A percentile compares a stretch with the other conserved stretches of the same genome.
Evolutionary conservation across 2,888 invertebrate species (phyloP).

Genomic region (Monoplex corrugatus): DNA sequence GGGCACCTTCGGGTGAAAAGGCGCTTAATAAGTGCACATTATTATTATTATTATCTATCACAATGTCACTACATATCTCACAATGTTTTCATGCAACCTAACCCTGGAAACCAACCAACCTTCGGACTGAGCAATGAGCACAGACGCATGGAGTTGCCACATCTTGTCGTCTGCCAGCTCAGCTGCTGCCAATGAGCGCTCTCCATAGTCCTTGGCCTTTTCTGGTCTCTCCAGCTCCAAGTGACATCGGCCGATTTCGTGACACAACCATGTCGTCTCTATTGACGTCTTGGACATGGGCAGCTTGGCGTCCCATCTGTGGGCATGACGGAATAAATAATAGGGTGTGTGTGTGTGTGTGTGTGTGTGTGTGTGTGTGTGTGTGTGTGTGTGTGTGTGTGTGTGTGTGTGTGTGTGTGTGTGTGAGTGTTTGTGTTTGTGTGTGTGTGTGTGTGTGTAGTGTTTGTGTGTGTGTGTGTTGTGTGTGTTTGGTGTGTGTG

Average conservation of each 20-base stretch:
- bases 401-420: conserved; percentile 1
- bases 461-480: background rate
- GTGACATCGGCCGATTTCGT: conserved; percentile 82
- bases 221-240: conserved; percentile 76
- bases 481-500: background rate
- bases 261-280: conserved; percentile 82
- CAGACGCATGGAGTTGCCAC: conserved; percentile 80
- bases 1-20: too few relatives aligned
- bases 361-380: background rate
- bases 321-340: too few relatives aligned
- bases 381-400: background rate
- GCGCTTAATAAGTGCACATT: too few relatives aligned
- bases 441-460: too few relatives aligned
- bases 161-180: conserved; percentile 75
- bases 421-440: too few relatives aligned
- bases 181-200: conserved; percentile 75
- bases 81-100: background rate
- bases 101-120: conserved; percentile 60
- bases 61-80: background rate
- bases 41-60: background rate
- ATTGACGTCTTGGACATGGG: conserved; percentile 79
- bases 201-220: conserved; percentile 74
- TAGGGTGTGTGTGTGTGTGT: background rate
- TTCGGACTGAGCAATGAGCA: conserved; percentile 79
- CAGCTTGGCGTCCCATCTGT: conserved; percentile 52